A percentile compares a stretch with the other conserved stretches of the same genome.
Conservation (phyloP, 2,113 vertebrate genomes). For the Motacilla tschutschensis region DNA sequence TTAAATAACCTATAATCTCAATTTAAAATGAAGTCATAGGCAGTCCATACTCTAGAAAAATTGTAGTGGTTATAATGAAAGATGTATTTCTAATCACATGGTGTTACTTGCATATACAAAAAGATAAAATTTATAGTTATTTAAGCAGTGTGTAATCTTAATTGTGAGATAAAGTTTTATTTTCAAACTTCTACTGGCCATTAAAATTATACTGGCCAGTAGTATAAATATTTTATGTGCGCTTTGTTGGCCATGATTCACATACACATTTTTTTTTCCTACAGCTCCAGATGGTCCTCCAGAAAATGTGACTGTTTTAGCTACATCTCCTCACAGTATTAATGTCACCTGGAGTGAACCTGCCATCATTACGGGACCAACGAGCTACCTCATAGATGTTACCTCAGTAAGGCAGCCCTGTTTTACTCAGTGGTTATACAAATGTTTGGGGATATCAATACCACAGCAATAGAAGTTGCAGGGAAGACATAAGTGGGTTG, state of each 20-base stretch:
- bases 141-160: background rate
- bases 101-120: background rate
- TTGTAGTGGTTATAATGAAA: background rate
- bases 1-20: background rate
- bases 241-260: background rate
- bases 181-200: background rate
- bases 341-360: constrained; percentile 86
- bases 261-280: background rate
- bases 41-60: background rate
- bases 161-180: background rate
- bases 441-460: background rate
- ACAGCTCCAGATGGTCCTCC: constrained; percentile 90
- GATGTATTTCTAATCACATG: background rate
- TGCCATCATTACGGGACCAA: constrained; percentile 86
- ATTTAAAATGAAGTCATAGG: background rate
- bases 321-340: constrained; percentile 81
- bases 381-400: constrained; percentile 86
- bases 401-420: constrained; percentile 68
- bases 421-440: background rate
- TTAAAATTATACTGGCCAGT: background rate
- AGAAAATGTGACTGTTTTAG: constrained; percentile 75
- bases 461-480: background rate
- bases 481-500: background rate
- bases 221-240: background rate
- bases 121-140: background rate